phyloP scores from a whole-genome alignment of 2,797 vertebrate species.

The Phoeniculus purpureus region DNA sequence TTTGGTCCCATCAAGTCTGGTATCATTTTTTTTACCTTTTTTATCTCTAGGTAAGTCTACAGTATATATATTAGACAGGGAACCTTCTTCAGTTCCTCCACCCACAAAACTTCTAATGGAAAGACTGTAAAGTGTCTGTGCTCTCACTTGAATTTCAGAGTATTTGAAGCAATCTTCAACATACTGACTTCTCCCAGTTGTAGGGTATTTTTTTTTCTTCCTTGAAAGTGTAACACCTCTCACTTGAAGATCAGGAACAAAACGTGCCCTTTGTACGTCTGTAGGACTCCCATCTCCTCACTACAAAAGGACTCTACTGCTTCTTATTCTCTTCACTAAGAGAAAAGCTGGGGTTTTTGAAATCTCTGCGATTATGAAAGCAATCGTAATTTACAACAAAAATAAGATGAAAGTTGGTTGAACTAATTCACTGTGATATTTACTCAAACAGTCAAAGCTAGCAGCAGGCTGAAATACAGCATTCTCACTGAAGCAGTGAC shows the following conservation, averaged over 20 bases:
- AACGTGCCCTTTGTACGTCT: neutral
- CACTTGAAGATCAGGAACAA: neutral
- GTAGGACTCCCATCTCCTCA: neutral
- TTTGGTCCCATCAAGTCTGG: neutral
- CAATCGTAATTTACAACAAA: neutral
- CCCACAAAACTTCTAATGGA: neutral
- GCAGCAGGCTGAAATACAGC: conserved; percentile 5
- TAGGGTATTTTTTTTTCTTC: neutral
- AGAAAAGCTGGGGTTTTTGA: neutral
- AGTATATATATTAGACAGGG: neutral
- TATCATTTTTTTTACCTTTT: neutral
- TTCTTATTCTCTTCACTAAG: neutral
- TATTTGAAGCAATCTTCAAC: neutral
- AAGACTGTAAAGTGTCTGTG: neutral
- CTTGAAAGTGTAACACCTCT: neutral
- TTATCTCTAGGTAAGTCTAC: neutral
- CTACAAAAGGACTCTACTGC: neutral
- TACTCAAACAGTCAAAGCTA: neutral
- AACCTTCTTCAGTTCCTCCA: neutral
- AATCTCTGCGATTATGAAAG: neutral
- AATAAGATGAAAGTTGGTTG: neutral
- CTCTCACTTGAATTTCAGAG: neutral
- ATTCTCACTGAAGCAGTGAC: neutral
- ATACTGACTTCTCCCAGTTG: neutral
- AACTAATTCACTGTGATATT: neutral